Percentiles rank a stretch among this genome's conserved stretches.
phyloP scores from a whole-genome alignment of 2,797 vertebrate genomes.

The Manis javanica region DNA sequence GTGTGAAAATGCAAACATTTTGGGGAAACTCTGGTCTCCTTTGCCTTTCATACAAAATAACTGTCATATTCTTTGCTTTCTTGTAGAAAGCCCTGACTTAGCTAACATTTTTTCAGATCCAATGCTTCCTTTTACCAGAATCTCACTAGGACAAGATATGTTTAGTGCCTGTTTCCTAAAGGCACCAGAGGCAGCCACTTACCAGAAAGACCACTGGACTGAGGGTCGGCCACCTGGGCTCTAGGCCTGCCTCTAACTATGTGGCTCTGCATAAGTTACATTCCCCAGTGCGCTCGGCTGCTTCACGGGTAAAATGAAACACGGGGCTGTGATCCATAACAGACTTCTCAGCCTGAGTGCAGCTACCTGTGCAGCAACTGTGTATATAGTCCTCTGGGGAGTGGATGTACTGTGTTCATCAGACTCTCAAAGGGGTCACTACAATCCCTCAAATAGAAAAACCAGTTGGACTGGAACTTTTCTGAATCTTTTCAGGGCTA shows the following conservation, averaged over 20 bases:
- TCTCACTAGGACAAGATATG: background rate
- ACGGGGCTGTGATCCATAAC: fast-evolving
- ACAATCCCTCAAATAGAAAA: background rate
- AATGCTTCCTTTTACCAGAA: background rate
- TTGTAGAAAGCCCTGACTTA: background rate
- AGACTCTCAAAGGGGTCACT: background rate
- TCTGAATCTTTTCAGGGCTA: background rate
- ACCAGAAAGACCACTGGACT: background rate
- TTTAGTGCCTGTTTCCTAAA: background rate
- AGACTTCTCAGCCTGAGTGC: background rate
- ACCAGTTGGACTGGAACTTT: background rate
- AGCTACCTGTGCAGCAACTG: fast-evolving
- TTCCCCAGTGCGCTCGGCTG: background rate
- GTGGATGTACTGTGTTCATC: background rate
- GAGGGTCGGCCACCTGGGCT: background rate
- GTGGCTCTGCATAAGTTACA: fast-evolving
- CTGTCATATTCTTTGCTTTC: background rate
- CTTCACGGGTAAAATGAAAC: background rate
- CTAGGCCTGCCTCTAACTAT: background rate
- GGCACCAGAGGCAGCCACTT: background rate
- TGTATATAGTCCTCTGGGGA: fast-evolving
- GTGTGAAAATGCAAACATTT: background rate
- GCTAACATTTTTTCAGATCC: background rate
- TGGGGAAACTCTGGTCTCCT: background rate
- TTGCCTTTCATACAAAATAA: background rate